phyloP scores from a whole-genome alignment of 2,797 vertebrate species.

The Molothrus ater region DNA sequence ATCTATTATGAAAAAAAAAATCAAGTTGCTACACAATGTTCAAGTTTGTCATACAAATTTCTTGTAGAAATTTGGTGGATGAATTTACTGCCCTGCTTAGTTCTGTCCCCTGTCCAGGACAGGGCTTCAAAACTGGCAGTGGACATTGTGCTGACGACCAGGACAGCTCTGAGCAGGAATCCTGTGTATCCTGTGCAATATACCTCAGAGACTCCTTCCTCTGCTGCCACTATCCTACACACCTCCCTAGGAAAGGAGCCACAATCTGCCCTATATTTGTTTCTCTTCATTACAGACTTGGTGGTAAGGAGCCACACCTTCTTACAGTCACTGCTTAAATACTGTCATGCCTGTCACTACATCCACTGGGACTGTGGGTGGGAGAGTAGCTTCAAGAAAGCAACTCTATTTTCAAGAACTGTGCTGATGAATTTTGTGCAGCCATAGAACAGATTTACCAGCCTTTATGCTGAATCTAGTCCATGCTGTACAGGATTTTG shows the following conservation, averaged over 20 bases:
- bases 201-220: neutral
- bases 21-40: neutral
- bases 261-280: neutral
- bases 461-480: constrained; percentile 1
- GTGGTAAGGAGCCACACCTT: neutral
- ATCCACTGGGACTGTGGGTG: neutral
- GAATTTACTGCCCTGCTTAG: neutral
- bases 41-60: neutral
- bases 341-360: neutral
- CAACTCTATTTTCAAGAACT: neutral
- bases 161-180: neutral
- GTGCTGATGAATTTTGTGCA: neutral
- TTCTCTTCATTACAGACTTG: neutral
- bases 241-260: neutral
- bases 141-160: neutral
- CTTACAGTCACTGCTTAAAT: neutral
- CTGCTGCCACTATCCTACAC: neutral
- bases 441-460: neutral
- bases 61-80: neutral
- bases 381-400: neutral
- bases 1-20: neutral
- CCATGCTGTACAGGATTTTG: neutral
- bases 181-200: neutral
- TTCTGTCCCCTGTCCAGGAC: neutral
- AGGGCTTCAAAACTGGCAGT: neutral